Evolutionary conservation across 2,888 invertebrate species (phyloP).

Genomic region (Julus scanicus): DNA sequence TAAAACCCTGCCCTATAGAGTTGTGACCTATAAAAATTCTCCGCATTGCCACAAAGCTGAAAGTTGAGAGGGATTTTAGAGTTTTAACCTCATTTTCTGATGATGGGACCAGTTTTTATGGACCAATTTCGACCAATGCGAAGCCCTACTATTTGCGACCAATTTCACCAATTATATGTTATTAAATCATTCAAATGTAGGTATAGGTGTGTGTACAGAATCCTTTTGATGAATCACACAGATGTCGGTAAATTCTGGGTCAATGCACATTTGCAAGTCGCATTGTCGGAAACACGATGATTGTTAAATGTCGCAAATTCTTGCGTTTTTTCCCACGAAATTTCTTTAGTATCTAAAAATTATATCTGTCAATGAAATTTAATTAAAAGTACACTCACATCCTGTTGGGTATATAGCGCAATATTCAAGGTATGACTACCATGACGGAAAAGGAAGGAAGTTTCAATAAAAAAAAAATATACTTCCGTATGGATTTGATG

Average conservation of each 20-base stretch:
- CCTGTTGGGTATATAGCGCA: background rate
- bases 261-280: background rate
- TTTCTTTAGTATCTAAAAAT: background rate
- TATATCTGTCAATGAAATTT: background rate
- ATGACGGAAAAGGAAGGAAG: background rate
- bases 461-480: background rate
- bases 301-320: background rate
- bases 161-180: background rate
- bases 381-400: background rate
- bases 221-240: background rate
- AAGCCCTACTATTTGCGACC: background rate
- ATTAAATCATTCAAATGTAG: background rate
- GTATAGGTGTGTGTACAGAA: background rate
- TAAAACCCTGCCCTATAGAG: background rate
- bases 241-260: background rate
- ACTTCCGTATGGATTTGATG: background rate
- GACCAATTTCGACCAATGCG: no score
- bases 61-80: background rate
- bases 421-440: slow-evolving; percentile 20
- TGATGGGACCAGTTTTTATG: no score
- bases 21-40: background rate
- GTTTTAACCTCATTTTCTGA: background rate
- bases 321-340: background rate
- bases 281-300: background rate
- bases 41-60: background rate